Evolutionary conservation across 2,797 vertebrate species (phyloP).

Genomic region (Margarornis squamiger): DNA sequence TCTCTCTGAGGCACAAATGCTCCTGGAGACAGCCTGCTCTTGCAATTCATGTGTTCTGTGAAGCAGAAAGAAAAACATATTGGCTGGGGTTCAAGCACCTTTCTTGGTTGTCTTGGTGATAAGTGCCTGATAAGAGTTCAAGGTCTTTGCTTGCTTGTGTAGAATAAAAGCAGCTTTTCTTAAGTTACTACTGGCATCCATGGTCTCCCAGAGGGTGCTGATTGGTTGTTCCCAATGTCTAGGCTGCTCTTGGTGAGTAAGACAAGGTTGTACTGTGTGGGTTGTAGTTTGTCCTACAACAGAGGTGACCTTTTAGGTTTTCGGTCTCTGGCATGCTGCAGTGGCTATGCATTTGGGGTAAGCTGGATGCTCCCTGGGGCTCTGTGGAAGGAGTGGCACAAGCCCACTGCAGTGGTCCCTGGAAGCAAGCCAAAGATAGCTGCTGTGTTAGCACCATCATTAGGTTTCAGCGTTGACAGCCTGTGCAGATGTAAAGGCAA

Average conservation of each 20-base stretch:
- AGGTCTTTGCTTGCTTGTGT: neutral
- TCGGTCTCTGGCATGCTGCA: neutral
- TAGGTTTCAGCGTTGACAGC: neutral
- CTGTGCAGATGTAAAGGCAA: neutral
- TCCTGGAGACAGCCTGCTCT: neutral
- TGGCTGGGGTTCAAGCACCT: slow-evolving; percentile 21
- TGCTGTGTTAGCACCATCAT: neutral
- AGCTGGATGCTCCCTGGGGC: neutral
- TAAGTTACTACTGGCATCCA: neutral
- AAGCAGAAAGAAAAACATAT: slow-evolving; percentile 12
- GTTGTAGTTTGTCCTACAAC: neutral
- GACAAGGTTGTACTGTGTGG: neutral
- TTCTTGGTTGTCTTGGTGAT: slow-evolving; percentile 35
- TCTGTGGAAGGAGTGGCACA: neutral
- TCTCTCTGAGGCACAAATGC: neutral
- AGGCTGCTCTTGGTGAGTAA: neutral
- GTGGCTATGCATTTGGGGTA: neutral
- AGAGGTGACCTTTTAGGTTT: neutral
- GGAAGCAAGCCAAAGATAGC: neutral
- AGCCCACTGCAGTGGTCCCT: neutral
- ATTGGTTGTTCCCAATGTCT: neutral
- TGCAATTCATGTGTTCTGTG: neutral
- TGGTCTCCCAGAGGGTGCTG: neutral
- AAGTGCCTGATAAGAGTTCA: slow-evolving; percentile 20
- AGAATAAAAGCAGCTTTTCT: slow-evolving; percentile 28